Percentiles rank a stretch among this genome's conserved stretches.
phyloP scores from a whole-genome alignment of 2,888 invertebrate genomes.

The Ophion ellenae region DNA sequence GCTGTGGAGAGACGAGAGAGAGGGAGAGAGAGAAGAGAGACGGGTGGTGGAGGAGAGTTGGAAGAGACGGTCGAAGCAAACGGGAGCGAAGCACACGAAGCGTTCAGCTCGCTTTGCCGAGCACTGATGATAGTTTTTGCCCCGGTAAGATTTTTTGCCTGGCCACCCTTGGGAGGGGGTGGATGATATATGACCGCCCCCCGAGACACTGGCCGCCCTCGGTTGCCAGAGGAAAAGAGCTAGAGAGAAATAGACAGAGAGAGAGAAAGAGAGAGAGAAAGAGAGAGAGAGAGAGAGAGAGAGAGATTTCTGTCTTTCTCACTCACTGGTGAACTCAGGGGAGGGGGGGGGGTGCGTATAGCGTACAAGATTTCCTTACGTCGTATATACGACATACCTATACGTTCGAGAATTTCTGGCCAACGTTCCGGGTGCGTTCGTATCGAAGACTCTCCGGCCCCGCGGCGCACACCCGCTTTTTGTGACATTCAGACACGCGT shows the following conservation, averaged over 20 bases:
- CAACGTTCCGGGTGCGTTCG: conserved; percentile 37
- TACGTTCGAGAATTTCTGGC: conserved; percentile 9
- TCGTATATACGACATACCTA: conserved; percentile 14
- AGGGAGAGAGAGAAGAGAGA: conserved; percentile 53
- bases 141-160: conserved; percentile 81
- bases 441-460: conserved; percentile 19
- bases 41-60: conserved; percentile 43
- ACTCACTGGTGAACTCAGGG: conserved; percentile 37
- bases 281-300: conserved; percentile 44
- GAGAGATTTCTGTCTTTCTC: conserved; percentile 46
- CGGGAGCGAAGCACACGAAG: conserved; percentile 71
- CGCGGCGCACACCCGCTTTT: conserved; percentile 24
- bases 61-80: conserved; percentile 59
- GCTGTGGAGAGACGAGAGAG: conserved; percentile 45
- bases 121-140: conserved; percentile 83
- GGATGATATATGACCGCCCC: conserved; percentile 83
- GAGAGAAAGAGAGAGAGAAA: conserved; percentile 38
- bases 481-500: conserved; percentile 25
- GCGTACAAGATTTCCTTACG: conserved; percentile 64
- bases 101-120: conserved; percentile 82
- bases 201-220: conserved; percentile 79
- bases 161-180: conserved; percentile 76
- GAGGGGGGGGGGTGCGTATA: conserved; percentile 29
- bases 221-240: conserved; percentile 58
- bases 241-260: conserved; percentile 36